Conservation (phyloP, 1,140 invertebrate genomes). For the Dysdera silvatica region DNA sequence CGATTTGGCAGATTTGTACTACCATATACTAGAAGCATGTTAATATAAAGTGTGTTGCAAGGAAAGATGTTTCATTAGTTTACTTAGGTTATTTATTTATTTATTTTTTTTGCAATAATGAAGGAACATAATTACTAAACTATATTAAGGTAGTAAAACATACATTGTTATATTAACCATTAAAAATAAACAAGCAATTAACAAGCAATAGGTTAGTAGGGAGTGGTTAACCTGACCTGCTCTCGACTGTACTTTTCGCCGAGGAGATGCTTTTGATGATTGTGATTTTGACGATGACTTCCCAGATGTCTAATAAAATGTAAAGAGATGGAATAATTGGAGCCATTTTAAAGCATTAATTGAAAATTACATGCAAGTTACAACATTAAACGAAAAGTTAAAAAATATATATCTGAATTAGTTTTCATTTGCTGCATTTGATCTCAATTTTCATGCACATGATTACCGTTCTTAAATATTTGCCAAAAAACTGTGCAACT, state of each 20-base stretch:
- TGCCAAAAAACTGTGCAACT: too few relatives aligned
- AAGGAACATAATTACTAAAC: not conserved
- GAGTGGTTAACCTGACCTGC: slow-evolving; percentile 8
- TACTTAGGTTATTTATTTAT: not conserved
- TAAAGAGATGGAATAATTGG: not conserved
- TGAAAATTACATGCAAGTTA: not conserved
- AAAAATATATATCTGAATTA: too few relatives aligned
- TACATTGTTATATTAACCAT: not conserved
- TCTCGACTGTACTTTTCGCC: slow-evolving; percentile 26
- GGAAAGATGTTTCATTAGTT: too few relatives aligned
- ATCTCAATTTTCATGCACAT: too few relatives aligned
- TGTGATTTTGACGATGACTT: slow-evolving; percentile 25
- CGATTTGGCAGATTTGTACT: not conserved
- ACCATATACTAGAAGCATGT: too few relatives aligned
- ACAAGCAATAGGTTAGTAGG: too few relatives aligned
- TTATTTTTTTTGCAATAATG: not conserved
- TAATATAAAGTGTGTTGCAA: too few relatives aligned
- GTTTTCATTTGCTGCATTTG: too few relatives aligned
- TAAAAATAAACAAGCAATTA: not conserved
- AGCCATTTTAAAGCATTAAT: not conserved
- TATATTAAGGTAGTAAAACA: not conserved
- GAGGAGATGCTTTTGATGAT: slow-evolving; percentile 27
- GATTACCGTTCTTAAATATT: too few relatives aligned
- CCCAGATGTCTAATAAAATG: slow-evolving; percentile 11
- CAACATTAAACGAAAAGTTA: not conserved